These are phyloP conservation scores for Episyrphus balteatus DNA, from an alignment of 1,140 invertebrate genomes.

Conservation along the genomic window DNA sequence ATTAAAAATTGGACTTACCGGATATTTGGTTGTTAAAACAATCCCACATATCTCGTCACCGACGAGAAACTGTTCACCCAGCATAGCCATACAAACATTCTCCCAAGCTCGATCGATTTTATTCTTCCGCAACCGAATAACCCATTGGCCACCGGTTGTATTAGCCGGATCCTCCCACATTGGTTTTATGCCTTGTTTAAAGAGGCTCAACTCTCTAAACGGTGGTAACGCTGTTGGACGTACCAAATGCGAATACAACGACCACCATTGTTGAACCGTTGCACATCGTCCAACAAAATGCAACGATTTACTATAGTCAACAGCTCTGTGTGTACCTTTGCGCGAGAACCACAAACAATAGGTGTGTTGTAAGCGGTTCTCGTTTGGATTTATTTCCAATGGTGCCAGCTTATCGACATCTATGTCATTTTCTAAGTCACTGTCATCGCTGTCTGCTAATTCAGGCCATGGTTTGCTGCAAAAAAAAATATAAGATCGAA, in stretches of 20 bases:
- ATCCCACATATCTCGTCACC: conserved; percentile 97
- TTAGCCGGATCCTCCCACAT: conserved; percentile 98
- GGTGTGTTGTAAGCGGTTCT: conserved; percentile 69
- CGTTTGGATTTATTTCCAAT: conserved; percentile 50
- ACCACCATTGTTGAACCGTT: conserved; percentile 95
- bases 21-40: conserved; percentile 87
- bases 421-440: conserved; percentile 34
- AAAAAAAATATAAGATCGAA: conserved; percentile 1
- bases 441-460: conserved; percentile 33
- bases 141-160: conserved; percentile 94
- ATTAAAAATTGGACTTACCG: conserved; percentile 45
- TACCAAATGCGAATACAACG: conserved; percentile 81
- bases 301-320: conserved; percentile 35
- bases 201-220: conserved; percentile 92
- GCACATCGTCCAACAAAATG: conserved; percentile 66
- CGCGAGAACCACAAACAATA: conserved; percentile 68
- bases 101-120: conserved; percentile 95
- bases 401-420: conserved; percentile 38
- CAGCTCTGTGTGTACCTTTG: conserved; percentile 29
- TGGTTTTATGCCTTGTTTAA: conserved; percentile 96
- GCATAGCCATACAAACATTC: conserved; percentile 94
- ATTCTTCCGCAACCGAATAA: conserved; percentile 84
- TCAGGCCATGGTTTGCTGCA: conserved; percentile 32
- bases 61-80: conserved; percentile 98
- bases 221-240: conserved; percentile 78